Evolutionary conservation across 2,888 invertebrate genomes (phyloP), one percentile per base, ranked within the genome.

Genomic region (Plusia festucae): DNA sequence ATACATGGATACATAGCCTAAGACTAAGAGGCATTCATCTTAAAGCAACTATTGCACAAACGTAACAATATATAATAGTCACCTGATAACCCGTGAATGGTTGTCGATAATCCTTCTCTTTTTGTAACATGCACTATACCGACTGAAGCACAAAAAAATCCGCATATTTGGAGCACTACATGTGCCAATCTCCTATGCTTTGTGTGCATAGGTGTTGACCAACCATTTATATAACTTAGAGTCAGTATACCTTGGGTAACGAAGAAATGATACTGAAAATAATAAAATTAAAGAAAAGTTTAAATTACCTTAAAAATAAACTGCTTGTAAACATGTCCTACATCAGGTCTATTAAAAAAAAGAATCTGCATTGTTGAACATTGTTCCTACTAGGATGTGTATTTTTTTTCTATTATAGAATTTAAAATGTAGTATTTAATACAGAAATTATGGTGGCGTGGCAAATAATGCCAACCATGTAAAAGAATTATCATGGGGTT

Each of bases 201-300:
- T 20, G 74, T 27, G 6, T 84, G 79, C 80, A 91, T 76, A 0
- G 88, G 85, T 2, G 84, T 76, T 0, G 91, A 88, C 91, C 91
- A 92, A 15, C 90, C 90, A 68, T 88, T 91, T 4, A 85, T 83
- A 22, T 82, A 86, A 69, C 87, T 87, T 5, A 91, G 55, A 46
- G 86, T 76, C 40, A 91, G 64, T 78, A 91, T 88, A 15, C 86
- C 91, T 82, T 91, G 84, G 2, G 82, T 88, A 30, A 82, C 72
- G 72, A 90, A 88, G 62, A 91, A 90, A 68, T 90, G 85, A 69
- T 82, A 90, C 91, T 91, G 81, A 52, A 77, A 77, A 27, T 2
- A 16, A 24, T 40, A 46, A 24, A 46, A 57, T 8, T 5, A 4
- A 24, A n/a, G n/a, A n/a, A n/a, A n/a, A n/a, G n/a, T n/a, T n/a